Conservation (phyloP, 2,113 vertebrate genomes). For the Tichodroma muraria region DNA sequence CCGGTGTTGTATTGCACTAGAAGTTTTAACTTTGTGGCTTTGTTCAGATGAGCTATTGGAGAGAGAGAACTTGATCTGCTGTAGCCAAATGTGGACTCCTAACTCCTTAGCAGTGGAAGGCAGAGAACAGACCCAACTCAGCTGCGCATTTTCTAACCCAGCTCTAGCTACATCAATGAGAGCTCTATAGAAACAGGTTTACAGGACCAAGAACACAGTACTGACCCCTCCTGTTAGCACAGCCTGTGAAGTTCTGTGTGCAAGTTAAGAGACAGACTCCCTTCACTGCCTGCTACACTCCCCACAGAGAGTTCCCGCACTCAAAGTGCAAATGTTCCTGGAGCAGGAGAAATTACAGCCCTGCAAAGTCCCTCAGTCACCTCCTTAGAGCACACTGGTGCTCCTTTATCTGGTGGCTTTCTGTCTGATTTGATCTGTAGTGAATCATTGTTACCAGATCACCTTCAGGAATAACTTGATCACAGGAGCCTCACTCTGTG, state of each 20-base stretch:
- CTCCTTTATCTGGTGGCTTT: not conserved
- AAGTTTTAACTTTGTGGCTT: slow-evolving; percentile 3
- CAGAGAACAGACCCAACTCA: not conserved
- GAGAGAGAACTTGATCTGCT: not conserved
- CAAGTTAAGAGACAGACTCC: not conserved
- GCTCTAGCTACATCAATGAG: not conserved
- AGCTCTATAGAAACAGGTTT: not conserved
- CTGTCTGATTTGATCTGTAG: not conserved
- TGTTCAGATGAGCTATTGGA: not conserved
- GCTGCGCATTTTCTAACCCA: not conserved
- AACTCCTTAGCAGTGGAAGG: not conserved
- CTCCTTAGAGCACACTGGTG: not conserved
- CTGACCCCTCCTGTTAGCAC: not conserved
- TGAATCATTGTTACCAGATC: not conserved
- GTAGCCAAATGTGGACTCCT: not conserved
- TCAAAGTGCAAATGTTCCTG: not conserved
- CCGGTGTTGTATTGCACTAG: not conserved
- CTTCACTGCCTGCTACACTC: not conserved
- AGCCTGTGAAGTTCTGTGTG: not conserved
- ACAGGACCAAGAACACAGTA: not conserved
- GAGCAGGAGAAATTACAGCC: not conserved
- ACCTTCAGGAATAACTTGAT: not conserved
- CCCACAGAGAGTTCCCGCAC: not conserved
- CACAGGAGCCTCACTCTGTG: not conserved
- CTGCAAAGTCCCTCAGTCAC: not conserved